phyloP scores from a whole-genome alignment of 2,797 vertebrate species.

The Nothura maculosa region DNA sequence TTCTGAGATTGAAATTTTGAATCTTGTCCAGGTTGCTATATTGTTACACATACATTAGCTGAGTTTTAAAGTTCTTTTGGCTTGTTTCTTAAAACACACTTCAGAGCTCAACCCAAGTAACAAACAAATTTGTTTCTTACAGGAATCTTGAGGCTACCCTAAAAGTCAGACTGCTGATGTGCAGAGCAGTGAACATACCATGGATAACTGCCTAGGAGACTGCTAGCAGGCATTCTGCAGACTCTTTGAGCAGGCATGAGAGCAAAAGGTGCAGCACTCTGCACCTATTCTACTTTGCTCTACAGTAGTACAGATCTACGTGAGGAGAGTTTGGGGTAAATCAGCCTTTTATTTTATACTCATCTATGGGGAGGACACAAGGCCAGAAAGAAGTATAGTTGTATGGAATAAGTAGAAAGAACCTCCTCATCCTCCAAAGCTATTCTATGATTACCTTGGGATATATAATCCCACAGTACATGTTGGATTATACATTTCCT shows the following conservation, averaged over 20 bases:
- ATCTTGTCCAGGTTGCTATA: background rate
- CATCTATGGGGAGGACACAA: background rate
- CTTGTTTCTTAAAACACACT: background rate
- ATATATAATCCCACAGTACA: background rate
- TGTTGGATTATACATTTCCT: background rate
- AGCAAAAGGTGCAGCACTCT: accelerated
- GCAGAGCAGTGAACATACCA: background rate
- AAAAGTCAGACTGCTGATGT: background rate
- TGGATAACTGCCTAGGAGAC: background rate
- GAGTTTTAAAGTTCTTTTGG: background rate
- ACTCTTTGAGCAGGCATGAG: background rate
- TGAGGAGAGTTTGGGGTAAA: background rate
- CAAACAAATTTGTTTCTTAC: background rate
- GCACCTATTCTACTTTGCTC: background rate
- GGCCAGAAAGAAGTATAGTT: background rate
- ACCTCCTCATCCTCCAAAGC: background rate
- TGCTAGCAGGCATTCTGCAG: background rate
- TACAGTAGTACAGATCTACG: background rate
- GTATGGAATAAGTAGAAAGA: background rate
- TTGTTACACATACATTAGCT: background rate
- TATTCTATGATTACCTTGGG: background rate
- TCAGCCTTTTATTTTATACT: background rate
- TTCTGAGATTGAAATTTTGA: background rate
- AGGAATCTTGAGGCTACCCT: background rate
- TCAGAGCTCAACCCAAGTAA: background rate